phyloP scores from a whole-genome alignment of 2,797 vertebrate species.

The Mus minutoides region DNA sequence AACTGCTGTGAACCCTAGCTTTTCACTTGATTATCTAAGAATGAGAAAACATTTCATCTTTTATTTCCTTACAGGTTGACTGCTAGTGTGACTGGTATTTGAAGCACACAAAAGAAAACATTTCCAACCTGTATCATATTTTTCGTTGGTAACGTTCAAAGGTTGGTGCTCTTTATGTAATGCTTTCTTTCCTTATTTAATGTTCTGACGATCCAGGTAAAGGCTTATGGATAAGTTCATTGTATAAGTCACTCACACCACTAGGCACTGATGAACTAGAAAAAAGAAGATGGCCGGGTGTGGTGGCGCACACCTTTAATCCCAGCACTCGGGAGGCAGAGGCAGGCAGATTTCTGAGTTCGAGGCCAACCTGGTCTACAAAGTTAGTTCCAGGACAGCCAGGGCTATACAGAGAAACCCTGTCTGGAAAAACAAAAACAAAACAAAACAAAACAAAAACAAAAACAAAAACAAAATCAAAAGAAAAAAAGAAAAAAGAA shows the following conservation, averaged over 20 bases:
- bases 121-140: neutral
- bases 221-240: neutral
- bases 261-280: conserved; percentile 42
- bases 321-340: too few species aligned
- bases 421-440: too few species aligned
- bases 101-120: conserved; percentile 60
- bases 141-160: conserved; percentile 36
- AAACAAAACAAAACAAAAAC: too few species aligned
- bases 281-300: conserved; percentile 48
- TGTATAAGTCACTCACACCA: conserved; percentile 27
- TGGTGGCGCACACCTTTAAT: too few species aligned
- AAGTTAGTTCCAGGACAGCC: too few species aligned
- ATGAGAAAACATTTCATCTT: neutral
- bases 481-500: too few species aligned
- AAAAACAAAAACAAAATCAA: too few species aligned
- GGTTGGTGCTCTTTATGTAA: neutral
- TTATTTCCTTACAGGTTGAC: conserved; percentile 14
- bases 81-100: conserved; percentile 23
- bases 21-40: neutral
- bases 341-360: too few species aligned
- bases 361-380: too few species aligned
- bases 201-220: conserved; percentile 6
- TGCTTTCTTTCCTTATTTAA: conserved; percentile 24
- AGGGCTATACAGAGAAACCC: too few species aligned
- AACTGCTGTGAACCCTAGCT: neutral